Evolutionary conservation across 2,113 vertebrate species (phyloP), one percentile per base, ranked within the genome.

Genomic region (Corydoras sp.): DNA sequence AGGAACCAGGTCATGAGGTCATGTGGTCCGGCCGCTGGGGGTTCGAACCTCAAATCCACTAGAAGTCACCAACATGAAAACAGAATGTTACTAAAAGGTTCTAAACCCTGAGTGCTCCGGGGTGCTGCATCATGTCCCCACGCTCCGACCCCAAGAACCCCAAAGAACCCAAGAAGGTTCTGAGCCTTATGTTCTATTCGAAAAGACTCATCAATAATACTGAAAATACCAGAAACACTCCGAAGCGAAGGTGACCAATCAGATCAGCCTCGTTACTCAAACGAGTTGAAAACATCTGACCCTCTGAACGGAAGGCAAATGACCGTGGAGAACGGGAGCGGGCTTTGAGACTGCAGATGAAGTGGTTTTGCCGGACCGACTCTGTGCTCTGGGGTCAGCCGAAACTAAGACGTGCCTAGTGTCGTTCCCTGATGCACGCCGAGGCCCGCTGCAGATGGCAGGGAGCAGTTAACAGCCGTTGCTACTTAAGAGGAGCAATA

Each of bases 391-490:
- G 73, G 77, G 77, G 62, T 69, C 67, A 68, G 62, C 61, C 73
- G 80, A 72, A 81, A 73, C 64, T 65, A 73, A 72, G 73, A 77
- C 73, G 62, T 68, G 51, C 62, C 68, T 66, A 61, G 60, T 79
- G 76, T 79, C 74, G 69, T 77, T 80, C 78, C 78, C 68, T 64
- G 68, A 73, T 80, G 79, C 77, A 80, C 78, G 73, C 77, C 82
- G 78, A 69, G 73, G 18, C 77, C 79, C 76, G 79, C 31, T 72
- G 74, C 70, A 81, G 80, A 85, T 80, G 74, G 53, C 48, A 58
- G 49, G 54, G 74, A 75, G 82, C 79, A 71, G 77, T 86, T 85
- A 85, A 87, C 83, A 84, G 83, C 83, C 84, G 51, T 68, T 69
- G 65, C 50, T 76, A 67, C 58, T 70, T 75, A 69, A 64, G 58